Evolutionary conservation across 2,113 vertebrate species (phyloP).

Genomic region (Arizona elegans): DNA sequence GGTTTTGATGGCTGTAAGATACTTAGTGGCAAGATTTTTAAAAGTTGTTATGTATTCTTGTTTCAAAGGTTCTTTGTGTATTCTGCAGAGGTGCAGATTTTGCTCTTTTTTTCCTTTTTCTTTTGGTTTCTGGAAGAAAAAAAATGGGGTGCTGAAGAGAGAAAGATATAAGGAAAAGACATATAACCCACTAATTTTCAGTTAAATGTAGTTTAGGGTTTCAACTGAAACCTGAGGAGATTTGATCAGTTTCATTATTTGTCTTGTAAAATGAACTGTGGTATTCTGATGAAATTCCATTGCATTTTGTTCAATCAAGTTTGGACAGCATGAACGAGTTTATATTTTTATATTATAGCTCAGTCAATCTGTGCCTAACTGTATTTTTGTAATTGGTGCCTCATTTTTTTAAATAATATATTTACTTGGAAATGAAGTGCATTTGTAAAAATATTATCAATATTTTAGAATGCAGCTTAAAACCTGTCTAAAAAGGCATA

Average conservation of each 20-base stretch:
- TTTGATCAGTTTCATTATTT: background rate
- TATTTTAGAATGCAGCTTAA: background rate
- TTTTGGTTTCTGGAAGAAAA: background rate
- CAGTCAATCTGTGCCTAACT: slow-evolving; percentile 15
- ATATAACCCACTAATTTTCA: background rate
- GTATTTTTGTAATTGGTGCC: background rate
- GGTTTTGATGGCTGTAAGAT: slow-evolving; percentile 28
- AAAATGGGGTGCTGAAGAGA: background rate
- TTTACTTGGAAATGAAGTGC: background rate
- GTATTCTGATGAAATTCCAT: background rate
- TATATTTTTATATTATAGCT: background rate
- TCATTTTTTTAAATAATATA: background rate
- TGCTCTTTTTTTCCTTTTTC: background rate
- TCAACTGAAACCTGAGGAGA: background rate
- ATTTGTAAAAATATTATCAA: background rate
- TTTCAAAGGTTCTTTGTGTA: background rate
- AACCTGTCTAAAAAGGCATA: slow-evolving; percentile 23
- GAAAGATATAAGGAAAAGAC: background rate
- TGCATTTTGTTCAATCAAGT: background rate
- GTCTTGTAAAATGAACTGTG: background rate
- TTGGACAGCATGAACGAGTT: background rate
- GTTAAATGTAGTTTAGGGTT: background rate
- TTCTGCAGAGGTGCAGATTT: background rate
- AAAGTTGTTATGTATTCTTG: slow-evolving; percentile 12
- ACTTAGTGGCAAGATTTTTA: slow-evolving; percentile 40